phyloP scores from a whole-genome alignment of 2,113 vertebrate genomes.

The Synodontis membranacea region DNA sequence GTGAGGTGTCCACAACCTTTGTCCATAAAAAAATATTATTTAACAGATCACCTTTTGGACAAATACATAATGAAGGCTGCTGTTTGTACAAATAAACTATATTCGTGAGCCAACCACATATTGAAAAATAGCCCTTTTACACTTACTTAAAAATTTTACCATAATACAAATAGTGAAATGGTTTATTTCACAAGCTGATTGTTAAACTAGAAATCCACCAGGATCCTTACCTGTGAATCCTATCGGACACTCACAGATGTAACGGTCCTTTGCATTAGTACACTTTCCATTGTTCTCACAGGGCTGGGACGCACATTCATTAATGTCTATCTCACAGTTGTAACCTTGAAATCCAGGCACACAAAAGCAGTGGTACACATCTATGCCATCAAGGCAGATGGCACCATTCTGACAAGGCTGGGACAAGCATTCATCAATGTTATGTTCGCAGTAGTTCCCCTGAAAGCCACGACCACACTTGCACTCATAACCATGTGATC shows the following conservation, averaged over 20 bases:
- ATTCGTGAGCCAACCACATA: neutral
- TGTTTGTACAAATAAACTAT: neutral
- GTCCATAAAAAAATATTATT: neutral
- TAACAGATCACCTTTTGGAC: too few species aligned
- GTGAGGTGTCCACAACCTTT: neutral
- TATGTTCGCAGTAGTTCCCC: conserved; percentile 74
- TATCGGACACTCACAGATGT: conserved; percentile 76
- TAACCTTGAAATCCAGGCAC: conserved; percentile 95
- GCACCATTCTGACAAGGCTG: conserved; percentile 88
- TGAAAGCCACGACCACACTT: conserved; percentile 74
- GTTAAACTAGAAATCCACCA: neutral
- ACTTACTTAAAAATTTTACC: too few species aligned
- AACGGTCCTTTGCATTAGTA: conserved; percentile 83
- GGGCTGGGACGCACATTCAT: conserved; percentile 91
- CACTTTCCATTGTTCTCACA: conserved; percentile 88
- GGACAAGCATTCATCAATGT: conserved; percentile 78
- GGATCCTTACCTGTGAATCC: conserved; percentile 83
- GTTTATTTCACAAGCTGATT: neutral
- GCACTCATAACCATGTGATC: conserved; percentile 70
- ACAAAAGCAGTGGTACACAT: conserved; percentile 87
- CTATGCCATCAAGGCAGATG: conserved; percentile 79
- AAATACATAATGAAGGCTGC: too few species aligned
- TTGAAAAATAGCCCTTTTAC: neutral
- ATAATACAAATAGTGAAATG: neutral
- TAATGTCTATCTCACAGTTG: conserved; percentile 92